Evolutionary conservation across 2,888 invertebrate species (phyloP).

Genomic region (Ashinkailepas kermadecensis): DNA sequence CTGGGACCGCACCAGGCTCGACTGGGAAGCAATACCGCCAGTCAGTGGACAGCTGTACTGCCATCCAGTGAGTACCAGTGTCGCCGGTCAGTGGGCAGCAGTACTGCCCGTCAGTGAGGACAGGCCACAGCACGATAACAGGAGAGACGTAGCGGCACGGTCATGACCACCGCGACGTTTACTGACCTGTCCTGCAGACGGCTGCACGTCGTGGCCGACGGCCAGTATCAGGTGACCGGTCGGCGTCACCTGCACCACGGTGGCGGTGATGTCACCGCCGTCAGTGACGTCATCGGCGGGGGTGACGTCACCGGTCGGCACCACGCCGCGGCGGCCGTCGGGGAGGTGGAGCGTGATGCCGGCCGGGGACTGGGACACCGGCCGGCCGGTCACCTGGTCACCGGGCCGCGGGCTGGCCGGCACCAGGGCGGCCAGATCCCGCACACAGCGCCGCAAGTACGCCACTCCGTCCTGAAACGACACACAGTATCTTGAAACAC

Average conservation of each 20-base stretch:
- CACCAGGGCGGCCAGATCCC: neutral
- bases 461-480: neutral
- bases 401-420: neutral
- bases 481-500: neutral
- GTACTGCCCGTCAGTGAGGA: no score
- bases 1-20: neutral
- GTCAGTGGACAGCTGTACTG: no score
- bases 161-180: no score
- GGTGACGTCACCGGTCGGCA: neutral
- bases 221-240: neutral
- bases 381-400: neutral
- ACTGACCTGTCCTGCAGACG: neutral
- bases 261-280: neutral
- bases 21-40: no score
- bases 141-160: no score
- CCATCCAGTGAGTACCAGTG: no score
- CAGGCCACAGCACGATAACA: no score
- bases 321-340: neutral
- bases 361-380: neutral
- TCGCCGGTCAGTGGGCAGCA: no score
- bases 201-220: neutral
- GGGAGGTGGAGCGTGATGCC: neutral
- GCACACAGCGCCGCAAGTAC: neutral
- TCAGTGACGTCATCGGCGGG: neutral
- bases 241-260: neutral